These are phyloP conservation scores for Hypolimnas misippus DNA, from an alignment of 2,888 invertebrate species.

Conservation along the genomic window DNA sequence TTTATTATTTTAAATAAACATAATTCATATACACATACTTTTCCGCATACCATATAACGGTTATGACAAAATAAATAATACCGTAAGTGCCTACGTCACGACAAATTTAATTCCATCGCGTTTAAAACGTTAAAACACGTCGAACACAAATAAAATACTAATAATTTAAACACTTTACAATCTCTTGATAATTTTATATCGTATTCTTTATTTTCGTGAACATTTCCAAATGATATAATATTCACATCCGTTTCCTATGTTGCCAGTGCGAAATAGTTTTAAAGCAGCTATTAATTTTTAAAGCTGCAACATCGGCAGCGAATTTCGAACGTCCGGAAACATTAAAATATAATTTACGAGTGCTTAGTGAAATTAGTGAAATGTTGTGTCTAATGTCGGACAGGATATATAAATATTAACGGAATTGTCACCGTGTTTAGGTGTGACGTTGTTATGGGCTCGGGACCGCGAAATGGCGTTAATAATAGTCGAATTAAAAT, in stretches of 20 bases:
- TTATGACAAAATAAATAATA: conserved; percentile 27
- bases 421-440: conserved; percentile 65
- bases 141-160: conserved; percentile 45
- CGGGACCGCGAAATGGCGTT: conserved; percentile 58
- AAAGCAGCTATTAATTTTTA: conserved; percentile 78
- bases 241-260: conserved; percentile 77
- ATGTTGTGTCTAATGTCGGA: conserved; percentile 66
- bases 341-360: conserved; percentile 79
- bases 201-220: conserved; percentile 58
- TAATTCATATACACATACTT: not conserved
- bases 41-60: not conserved
- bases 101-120: conserved; percentile 27
- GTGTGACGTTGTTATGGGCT: conserved; percentile 56
- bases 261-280: conserved; percentile 80
- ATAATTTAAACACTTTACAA: conserved; percentile 72
- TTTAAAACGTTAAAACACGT: conserved; percentile 33
- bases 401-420: conserved; percentile 77
- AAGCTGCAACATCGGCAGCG: conserved; percentile 74
- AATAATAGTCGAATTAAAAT: conserved; percentile 48
- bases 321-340: conserved; percentile 75
- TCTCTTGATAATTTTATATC: conserved; percentile 69
- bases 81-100: conserved; percentile 14
- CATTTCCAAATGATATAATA: conserved; percentile 66
- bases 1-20: not conserved
- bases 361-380: conserved; percentile 77